Base-by-base conservation (phyloP, 35 echinoderm and acorn worm species). In the Patiria miniata region DNA sequence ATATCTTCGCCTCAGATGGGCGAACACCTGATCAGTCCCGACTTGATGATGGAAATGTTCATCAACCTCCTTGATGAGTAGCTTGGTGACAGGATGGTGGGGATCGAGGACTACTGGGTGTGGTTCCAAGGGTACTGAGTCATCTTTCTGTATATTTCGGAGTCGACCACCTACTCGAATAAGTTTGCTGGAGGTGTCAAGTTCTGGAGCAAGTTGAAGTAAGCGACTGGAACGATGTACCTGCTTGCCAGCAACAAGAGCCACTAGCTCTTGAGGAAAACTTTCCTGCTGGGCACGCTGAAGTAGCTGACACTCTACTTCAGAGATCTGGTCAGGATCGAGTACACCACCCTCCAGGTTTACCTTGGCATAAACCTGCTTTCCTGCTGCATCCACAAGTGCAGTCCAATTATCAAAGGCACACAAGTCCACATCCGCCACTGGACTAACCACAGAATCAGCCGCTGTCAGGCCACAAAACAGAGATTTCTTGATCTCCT, bases 91-190 rank as follows among this genome's bases (percentile, higher is more conserved):
- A 28, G 81, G 81, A 55, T 83, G 81, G 5, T 36, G 36, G 0
- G 47, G 26, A 10, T 36, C 51, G 0, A 83, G 51, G 10, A 83
- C 81, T 2, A 83, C 37, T 4, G 81, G 81, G 28, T 83, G 81
- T 32, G 51, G 44, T 5, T 83, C 81, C 8, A 83, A 30, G 26
- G 26, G 5, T 8, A 39, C 36, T 12, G 12, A 55, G 18, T 52
- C 56, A 22, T 53, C 51, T 29, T 29, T 19, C 18, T 4, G 58
- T 6, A 81, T 44, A 36, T 55, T 53, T 39, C 50, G 28, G 0
- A 83, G 39, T 28, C 81, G 81, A 1, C 81, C 81, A 83, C 51
- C 81, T 52, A 83, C 81, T 33, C 81, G 47, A 36, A 83, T 57
- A 2, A 83, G n/a, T 21, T 83, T 57, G 1, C 8, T 54, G 1